Percentiles rank a stretch among this genome's conserved stretches.
Conservation (phyloP, 2,113 vertebrate species). For the Pipa parva region DNA sequence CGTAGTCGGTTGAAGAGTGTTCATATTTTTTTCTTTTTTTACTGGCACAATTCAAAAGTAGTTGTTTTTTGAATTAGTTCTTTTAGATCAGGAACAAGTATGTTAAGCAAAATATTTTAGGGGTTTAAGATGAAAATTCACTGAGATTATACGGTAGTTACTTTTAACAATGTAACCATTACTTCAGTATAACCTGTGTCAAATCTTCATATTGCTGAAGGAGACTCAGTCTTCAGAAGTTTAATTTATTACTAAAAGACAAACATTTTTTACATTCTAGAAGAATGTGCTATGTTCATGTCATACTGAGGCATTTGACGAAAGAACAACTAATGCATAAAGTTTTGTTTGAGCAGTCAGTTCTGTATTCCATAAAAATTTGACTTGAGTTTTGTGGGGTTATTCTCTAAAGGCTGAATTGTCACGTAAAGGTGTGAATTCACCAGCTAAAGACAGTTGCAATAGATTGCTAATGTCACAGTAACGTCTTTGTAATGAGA, state of each 20-base stretch:
- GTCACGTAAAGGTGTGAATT: too few relatives aligned
- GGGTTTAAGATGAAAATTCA: too few relatives aligned
- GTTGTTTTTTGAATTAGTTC: not conserved
- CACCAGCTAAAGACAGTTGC: too few relatives aligned
- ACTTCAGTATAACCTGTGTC: slow-evolving; percentile 30
- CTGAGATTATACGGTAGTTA: not conserved
- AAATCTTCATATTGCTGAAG: slow-evolving; percentile 13
- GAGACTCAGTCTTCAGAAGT: not conserved
- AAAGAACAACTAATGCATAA: slow-evolving; percentile 21
- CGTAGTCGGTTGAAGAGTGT: slow-evolving; percentile 1
- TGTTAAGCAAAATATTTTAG: not conserved
- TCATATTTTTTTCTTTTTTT: not conserved
- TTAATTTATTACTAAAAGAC: not conserved
- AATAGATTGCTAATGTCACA: too few relatives aligned
- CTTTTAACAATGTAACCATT: slow-evolving; percentile 30
- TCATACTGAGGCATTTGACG: slow-evolving; percentile 16
- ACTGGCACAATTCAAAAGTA: not conserved
- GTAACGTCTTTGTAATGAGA: too few relatives aligned
- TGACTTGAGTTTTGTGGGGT: too few relatives aligned
- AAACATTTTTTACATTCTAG: slow-evolving; percentile 30
- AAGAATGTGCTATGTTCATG: slow-evolving; percentile 18
- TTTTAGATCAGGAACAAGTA: not conserved
- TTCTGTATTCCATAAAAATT: slow-evolving; percentile 5
- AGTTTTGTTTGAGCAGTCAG: slow-evolving; percentile 25
- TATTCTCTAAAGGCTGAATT: too few relatives aligned